Percentiles rank a stretch among this genome's conserved stretches.
Conservation (phyloP, 2,797 vertebrate genomes). For the Siniperca undulata region DNA sequence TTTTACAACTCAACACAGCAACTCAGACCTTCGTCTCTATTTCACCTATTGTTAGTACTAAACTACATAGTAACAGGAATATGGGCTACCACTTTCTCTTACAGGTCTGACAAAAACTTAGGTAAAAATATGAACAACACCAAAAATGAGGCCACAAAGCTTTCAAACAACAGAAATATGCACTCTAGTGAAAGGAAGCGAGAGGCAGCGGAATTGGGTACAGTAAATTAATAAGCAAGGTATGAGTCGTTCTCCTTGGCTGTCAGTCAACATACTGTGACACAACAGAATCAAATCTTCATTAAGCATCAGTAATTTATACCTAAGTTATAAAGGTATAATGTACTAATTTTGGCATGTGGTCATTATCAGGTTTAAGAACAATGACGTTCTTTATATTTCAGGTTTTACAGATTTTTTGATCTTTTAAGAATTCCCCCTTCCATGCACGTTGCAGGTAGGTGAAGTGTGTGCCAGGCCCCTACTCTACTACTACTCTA, state of each 20-base stretch:
- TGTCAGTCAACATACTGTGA: not conserved
- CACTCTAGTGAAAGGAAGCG: not conserved
- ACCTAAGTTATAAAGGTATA: not conserved
- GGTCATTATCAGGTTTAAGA: not conserved
- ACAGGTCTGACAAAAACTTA: not conserved
- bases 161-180: not conserved
- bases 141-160: not conserved
- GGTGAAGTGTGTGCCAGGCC: not conserved
- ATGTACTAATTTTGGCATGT: not conserved
- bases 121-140: not conserved
- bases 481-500: not conserved
- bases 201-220: not conserved
- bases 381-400: not conserved
- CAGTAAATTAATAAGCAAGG: constrained; percentile 33
- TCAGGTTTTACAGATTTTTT: not conserved
- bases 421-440: not conserved
- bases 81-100: too few relatives aligned
- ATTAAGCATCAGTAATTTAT: not conserved
- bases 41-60: not conserved
- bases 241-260: constrained; percentile 21
- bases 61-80: not conserved
- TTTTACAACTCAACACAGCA: constrained; percentile 2
- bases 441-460: not conserved
- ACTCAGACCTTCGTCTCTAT: not conserved
- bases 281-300: not conserved